Evolutionary conservation across 2,113 vertebrate species (phyloP).

Genomic region (Thamnaconus septentrionalis): DNA sequence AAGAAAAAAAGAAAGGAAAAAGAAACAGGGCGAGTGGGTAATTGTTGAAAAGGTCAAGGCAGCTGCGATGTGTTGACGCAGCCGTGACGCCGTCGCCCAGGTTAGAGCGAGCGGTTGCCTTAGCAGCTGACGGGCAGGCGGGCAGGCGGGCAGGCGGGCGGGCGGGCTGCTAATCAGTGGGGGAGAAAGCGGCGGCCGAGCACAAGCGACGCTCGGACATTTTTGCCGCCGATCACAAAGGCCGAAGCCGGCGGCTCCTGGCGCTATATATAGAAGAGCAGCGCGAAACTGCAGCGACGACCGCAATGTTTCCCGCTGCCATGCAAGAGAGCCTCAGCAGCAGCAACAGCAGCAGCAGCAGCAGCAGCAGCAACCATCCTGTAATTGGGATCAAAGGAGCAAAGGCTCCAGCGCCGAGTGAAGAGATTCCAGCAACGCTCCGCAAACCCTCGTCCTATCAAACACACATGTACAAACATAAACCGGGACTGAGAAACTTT

Average conservation of each 20-base stretch:
- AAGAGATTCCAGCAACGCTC: slow-evolving; percentile 35
- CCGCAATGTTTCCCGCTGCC: slow-evolving; percentile 21
- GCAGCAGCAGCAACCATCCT: slow-evolving; percentile 25
- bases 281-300: slow-evolving; percentile 3
- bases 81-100: slow-evolving; percentile 22
- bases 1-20: slow-evolving; percentile 57
- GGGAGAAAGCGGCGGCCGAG: slow-evolving; percentile 18
- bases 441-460: slow-evolving; percentile 12
- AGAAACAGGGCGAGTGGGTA: slow-evolving; percentile 62
- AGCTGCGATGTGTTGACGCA: slow-evolving; percentile 28
- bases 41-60: slow-evolving; percentile 68
- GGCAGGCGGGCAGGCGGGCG: no score
- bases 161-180: slow-evolving; percentile 5
- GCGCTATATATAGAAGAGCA: slow-evolving; percentile 14
- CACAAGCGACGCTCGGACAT: neutral
- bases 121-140: neutral
- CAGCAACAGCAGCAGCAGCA: slow-evolving; percentile 16
- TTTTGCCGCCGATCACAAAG: slow-evolving; percentile 11
- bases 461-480: slow-evolving; percentile 34
- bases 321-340: slow-evolving; percentile 7
- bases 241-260: slow-evolving; percentile 1
- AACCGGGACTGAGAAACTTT: slow-evolving; percentile 28
- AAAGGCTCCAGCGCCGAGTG: slow-evolving; percentile 38
- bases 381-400: slow-evolving; percentile 43
- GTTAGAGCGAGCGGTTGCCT: slow-evolving; percentile 11